phyloP scores from a whole-genome alignment of 2,888 invertebrate species.

The Lepidonotus clava region DNA sequence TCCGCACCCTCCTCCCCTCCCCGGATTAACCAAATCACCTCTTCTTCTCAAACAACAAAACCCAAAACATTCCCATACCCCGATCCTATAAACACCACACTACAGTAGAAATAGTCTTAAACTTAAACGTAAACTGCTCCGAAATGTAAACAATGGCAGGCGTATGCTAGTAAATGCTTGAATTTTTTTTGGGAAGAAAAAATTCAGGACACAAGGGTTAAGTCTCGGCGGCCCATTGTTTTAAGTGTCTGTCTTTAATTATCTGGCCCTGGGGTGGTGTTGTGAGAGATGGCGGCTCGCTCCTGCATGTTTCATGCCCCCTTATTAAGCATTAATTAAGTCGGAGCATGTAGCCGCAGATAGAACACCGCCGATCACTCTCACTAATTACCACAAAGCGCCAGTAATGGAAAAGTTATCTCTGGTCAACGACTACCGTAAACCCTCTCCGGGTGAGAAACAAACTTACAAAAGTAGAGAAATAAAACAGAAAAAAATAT shows the following conservation, averaged over 20 bases:
- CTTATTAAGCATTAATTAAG: conserved; percentile 42
- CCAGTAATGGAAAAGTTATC: conserved; percentile 38
- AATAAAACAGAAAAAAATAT: too few species aligned
- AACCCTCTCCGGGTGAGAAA: not conserved
- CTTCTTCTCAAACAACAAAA: not conserved
- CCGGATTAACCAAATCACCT: not conserved
- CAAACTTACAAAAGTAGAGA: too few species aligned
- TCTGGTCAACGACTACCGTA: not conserved
- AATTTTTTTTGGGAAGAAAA: too few species aligned
- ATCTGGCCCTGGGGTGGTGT: not conserved
- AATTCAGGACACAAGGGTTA: too few species aligned
- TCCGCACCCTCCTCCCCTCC: not conserved
- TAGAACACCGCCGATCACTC: conserved; percentile 15
- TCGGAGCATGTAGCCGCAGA: not conserved
- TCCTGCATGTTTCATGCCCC: conserved; percentile 5
- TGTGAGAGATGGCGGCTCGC: not conserved
- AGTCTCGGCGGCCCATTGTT: conserved; percentile 27
- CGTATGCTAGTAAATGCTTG: too few species aligned
- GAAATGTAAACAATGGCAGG: too few species aligned
- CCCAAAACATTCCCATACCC: not conserved
- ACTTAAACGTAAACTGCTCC: too few species aligned
- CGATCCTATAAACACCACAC: too few species aligned
- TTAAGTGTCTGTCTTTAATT: conserved; percentile 46
- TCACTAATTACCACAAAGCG: conserved; percentile 19
- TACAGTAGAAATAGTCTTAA: too few species aligned